Evolutionary conservation across 2,888 invertebrate species (phyloP).

Genomic region (Athalia circularis): DNA sequence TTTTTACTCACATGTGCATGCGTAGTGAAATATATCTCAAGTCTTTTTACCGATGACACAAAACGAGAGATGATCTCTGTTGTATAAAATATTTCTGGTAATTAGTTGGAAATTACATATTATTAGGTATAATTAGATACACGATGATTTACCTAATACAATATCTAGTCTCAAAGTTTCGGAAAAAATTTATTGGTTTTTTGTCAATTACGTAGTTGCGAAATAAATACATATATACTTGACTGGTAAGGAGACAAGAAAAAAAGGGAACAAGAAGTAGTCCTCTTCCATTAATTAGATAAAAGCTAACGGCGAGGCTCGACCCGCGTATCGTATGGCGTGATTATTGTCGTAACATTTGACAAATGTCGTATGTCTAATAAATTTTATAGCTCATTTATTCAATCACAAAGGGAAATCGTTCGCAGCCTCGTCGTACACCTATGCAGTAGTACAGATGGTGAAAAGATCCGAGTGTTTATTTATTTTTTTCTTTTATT

Average conservation of each 20-base stretch:
- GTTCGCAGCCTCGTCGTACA: not conserved
- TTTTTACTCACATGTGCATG: not conserved
- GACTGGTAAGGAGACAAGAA: too few relatives aligned
- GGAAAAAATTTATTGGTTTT: too few relatives aligned
- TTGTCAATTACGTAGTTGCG: too few relatives aligned
- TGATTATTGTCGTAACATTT: not conserved
- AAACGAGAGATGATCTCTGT: too few relatives aligned
- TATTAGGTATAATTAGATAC: too few relatives aligned
- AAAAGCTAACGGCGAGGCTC: not conserved
- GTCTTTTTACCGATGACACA: not conserved
- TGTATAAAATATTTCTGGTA: too few relatives aligned
- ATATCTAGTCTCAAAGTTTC: not conserved
- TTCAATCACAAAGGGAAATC: constrained; percentile 26
- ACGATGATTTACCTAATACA: too few relatives aligned
- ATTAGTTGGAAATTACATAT: too few relatives aligned
- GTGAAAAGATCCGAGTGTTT: too few relatives aligned
- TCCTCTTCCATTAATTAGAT: constrained; percentile 3
- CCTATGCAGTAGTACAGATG: too few relatives aligned
- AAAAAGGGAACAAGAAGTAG: not conserved
- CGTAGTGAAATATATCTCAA: not conserved
- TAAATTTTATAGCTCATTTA: constrained; percentile 4
- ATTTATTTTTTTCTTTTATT: not conserved
- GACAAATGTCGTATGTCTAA: constrained; percentile 13
- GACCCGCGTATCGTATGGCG: constrained; percentile 1
- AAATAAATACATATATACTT: too few relatives aligned